Conservation (phyloP, 37 sponge, comb jelly and placozoan species). For the Cladorhizidae sp. region DNA sequence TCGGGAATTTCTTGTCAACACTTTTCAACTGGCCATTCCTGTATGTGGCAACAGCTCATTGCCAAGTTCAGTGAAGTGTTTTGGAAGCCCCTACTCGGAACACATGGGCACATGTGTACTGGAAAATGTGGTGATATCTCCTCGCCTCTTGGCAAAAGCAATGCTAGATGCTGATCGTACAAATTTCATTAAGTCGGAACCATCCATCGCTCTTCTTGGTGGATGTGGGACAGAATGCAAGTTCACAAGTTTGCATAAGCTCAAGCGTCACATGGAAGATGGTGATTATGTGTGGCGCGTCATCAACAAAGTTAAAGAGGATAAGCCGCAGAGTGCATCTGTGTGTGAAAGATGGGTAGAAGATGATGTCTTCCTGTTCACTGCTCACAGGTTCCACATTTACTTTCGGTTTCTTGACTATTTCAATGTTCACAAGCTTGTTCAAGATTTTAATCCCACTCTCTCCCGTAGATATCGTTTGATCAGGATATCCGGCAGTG, state of each 20-base stretch:
- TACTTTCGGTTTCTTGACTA: slow-evolving; percentile 71
- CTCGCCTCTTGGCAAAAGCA: not conserved
- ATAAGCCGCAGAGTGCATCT: not conserved
- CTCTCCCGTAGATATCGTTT: not conserved
- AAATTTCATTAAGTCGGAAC: not conserved
- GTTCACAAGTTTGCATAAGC: no score
- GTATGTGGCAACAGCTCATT: slow-evolving; percentile 20
- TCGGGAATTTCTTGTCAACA: slow-evolving; percentile 49
- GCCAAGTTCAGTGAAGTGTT: slow-evolving; percentile 28
- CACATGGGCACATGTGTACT: slow-evolving; percentile 53
- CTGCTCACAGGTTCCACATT: slow-evolving; percentile 50
- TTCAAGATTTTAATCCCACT: slow-evolving; percentile 6
- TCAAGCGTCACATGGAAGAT: not conserved
- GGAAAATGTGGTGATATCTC: slow-evolving; percentile 22
- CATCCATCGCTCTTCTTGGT: not conserved
- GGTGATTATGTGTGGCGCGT: slow-evolving; percentile 41
- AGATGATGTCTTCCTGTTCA: slow-evolving; percentile 42
- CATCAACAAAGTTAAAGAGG: not conserved
- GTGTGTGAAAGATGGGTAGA: slow-evolving; percentile 53
- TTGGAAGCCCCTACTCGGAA: slow-evolving; percentile 17
- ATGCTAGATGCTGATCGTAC: slow-evolving; percentile 3
- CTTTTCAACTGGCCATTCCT: slow-evolving; percentile 20
- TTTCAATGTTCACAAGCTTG: slow-evolving; percentile 53
- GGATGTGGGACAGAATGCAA: not conserved
- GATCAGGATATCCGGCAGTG: slow-evolving; percentile 33